Evolutionary conservation across 2,797 vertebrate genomes (phyloP).

Genomic region (Anabas testudineus): DNA sequence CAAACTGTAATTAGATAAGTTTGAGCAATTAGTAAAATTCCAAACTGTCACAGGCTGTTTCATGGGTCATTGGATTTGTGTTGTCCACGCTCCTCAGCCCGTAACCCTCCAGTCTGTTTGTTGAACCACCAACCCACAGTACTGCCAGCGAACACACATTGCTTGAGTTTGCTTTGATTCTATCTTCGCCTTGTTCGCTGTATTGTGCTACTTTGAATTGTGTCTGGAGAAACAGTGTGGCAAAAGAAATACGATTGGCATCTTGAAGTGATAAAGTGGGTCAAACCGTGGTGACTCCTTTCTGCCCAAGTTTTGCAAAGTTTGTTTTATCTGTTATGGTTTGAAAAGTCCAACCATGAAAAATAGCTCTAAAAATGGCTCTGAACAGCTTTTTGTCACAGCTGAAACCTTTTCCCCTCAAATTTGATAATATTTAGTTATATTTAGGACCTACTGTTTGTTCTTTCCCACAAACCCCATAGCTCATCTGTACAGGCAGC

Average conservation of each 20-base stretch:
- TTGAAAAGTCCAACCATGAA: not conserved
- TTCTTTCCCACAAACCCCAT: too few relatives aligned
- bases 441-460: not conserved
- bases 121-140: slow-evolving; percentile 28
- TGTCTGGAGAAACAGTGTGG: not conserved
- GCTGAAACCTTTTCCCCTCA: too few relatives aligned
- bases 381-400: too few relatives aligned
- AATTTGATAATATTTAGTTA: not conserved
- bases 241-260: not conserved
- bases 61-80: slow-evolving; percentile 65
- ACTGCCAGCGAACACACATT: slow-evolving; percentile 18
- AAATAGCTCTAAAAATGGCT: not conserved
- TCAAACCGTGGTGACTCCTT: not conserved
- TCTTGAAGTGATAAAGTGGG: not conserved
- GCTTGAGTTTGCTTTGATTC: slow-evolving; percentile 7
- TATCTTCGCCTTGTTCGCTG: not conserved
- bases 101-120: slow-evolving; percentile 57
- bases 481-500: too few relatives aligned
- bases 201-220: not conserved
- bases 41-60: slow-evolving; percentile 78
- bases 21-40: slow-evolving; percentile 84
- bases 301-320: not conserved
- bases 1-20: slow-evolving; percentile 78
- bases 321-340: not conserved
- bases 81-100: slow-evolving; percentile 41